Evolutionary conservation across 2,888 invertebrate species (phyloP).

Genomic region (Caenorhabditis plicata): DNA sequence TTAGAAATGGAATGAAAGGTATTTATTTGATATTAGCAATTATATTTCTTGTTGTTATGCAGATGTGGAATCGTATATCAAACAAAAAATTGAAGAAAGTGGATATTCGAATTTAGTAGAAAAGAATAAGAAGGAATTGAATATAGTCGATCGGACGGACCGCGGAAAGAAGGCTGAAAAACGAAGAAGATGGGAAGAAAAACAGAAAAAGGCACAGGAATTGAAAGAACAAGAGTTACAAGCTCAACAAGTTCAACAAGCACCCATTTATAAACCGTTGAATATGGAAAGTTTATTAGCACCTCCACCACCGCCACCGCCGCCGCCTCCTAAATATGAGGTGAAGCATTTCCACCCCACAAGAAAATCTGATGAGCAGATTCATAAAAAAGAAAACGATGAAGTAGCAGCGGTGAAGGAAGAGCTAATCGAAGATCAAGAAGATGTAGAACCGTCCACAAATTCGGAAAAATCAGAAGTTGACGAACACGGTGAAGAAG

Average conservation of each 20-base stretch:
- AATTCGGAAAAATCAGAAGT: background rate
- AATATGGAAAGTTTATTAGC: background rate
- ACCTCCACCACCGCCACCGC: background rate
- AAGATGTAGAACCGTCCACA: conserved; percentile 4
- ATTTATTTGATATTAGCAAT: background rate
- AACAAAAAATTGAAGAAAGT: conserved; percentile 2
- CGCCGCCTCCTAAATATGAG: background rate
- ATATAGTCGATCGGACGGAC: conserved; percentile 9
- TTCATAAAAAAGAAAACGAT: background rate
- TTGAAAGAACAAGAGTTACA: conserved; percentile 1
- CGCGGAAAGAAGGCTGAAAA: conserved; percentile 12
- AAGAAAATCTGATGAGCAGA: conserved; percentile 2
- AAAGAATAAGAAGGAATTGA: conserved; percentile 21
- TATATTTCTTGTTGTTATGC: conserved; percentile 2
- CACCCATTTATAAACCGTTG: no score
- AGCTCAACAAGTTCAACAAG: background rate
- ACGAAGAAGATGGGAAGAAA: conserved; percentile 9
- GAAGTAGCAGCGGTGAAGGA: background rate
- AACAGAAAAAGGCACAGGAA: conserved; percentile 8
- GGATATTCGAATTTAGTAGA: conserved; percentile 12
- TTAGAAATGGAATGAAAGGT: conserved; percentile 18
- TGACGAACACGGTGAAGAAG: background rate
- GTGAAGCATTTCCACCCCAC: background rate
- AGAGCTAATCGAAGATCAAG: background rate
- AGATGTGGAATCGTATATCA: conserved; percentile 23